phyloP scores from a whole-genome alignment of 1,140 invertebrate genomes.

The Tribolium madens region DNA sequence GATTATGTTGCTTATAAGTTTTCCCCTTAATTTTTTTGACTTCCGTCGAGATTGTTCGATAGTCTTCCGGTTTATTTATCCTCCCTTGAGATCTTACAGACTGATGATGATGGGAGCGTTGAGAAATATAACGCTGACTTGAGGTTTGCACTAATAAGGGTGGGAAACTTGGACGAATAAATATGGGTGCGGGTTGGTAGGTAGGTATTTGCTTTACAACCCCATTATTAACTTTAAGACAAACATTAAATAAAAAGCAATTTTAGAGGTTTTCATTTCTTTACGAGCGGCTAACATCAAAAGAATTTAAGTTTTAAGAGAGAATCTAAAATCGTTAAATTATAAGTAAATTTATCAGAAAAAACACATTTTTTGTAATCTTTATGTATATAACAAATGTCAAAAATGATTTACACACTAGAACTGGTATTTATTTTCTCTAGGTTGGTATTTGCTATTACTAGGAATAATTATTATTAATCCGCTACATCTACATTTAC shows the following conservation, averaged over 20 bases:
- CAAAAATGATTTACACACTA: no score
- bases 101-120: not conserved
- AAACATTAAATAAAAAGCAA: not conserved
- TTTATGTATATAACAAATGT: no score
- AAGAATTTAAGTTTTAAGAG: no score
- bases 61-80: conserved; percentile 18
- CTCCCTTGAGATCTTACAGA: conserved; percentile 25
- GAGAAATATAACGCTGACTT: conserved; percentile 21
- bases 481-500: no score
- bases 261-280: no score
- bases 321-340: no score
- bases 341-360: no score
- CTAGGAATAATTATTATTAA: no score
- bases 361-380: no score
- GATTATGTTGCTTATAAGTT: not conserved
- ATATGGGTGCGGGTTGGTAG: not conserved
- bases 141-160: conserved; percentile 35
- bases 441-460: no score
- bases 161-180: conserved; percentile 17
- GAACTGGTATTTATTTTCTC: no score
- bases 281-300: no score
- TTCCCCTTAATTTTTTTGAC: conserved; percentile 16
- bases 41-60: conserved; percentile 8
- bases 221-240: not conserved
- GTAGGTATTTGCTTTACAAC: not conserved